phyloP scores from a whole-genome alignment of 2,888 invertebrate species.

The Apantesis nais region DNA sequence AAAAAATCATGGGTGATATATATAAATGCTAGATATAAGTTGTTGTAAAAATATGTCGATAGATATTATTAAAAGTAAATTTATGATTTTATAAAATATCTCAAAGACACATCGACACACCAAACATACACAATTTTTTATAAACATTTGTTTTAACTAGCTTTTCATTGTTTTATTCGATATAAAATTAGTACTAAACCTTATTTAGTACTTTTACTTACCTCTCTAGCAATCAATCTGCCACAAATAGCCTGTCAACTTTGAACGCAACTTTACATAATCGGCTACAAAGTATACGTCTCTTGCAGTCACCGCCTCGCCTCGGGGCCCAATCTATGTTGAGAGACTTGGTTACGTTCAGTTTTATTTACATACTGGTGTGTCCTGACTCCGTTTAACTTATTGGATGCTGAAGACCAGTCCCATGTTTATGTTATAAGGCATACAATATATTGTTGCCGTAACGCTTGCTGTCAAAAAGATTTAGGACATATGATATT shows the following conservation, averaged over 20 bases:
- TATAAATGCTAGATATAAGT: neutral
- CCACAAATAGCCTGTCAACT: slow-evolving; percentile 11
- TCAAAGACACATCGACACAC: too few relatives aligned
- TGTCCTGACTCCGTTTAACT: slow-evolving; percentile 10
- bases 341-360: slow-evolving; percentile 21
- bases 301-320: slow-evolving; percentile 18
- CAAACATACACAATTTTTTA: too few relatives aligned
- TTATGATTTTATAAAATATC: too few relatives aligned
- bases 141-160: too few relatives aligned
- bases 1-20: neutral
- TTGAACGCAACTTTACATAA: slow-evolving; percentile 5
- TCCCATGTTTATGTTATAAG: slow-evolving; percentile 15
- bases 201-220: too few relatives aligned
- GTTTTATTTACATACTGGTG: slow-evolving; percentile 37
- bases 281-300: slow-evolving; percentile 8
- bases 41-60: neutral
- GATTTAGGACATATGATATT: neutral
- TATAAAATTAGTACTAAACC: too few relatives aligned
- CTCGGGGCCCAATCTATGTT: slow-evolving; percentile 37
- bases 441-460: slow-evolving; percentile 1
- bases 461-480: neutral
- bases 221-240: neutral
- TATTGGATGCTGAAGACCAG: slow-evolving; percentile 13
- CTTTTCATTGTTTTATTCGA: too few relatives aligned
- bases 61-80: neutral